Conservation (phyloP, 1,140 invertebrate species). For the Drosophila equinoxialis region DNA sequence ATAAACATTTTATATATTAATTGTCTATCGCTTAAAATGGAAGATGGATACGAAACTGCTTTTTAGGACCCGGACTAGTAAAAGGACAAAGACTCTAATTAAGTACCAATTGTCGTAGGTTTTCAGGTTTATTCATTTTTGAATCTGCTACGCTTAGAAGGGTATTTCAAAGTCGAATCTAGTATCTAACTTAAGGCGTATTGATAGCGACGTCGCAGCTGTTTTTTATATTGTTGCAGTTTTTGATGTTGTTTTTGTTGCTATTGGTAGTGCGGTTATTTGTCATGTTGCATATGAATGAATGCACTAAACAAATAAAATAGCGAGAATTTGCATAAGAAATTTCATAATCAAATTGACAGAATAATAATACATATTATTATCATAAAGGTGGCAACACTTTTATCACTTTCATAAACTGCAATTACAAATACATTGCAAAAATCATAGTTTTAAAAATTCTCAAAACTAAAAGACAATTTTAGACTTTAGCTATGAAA, state of each 20-base stretch:
- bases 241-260: constrained; percentile 7
- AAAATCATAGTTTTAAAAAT: no score
- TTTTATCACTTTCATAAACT: constrained; percentile 22
- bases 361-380: no score
- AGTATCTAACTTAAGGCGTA: background rate
- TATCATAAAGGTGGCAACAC: constrained; percentile 19
- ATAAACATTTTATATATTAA: no score
- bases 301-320: constrained; percentile 29
- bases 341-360: constrained; percentile 7
- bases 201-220: background rate
- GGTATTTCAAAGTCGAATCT: background rate
- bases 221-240: constrained; percentile 10
- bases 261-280: constrained; percentile 20
- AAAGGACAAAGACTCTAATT: no score
- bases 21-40: no score
- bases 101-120: no score
- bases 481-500: background rate
- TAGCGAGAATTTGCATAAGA: constrained; percentile 12
- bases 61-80: no score
- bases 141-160: background rate
- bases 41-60: no score
- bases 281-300: background rate
- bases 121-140: no score
- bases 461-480: no score
- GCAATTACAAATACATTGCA: background rate